Conservation (phyloP, 2,888 invertebrate species). For the Drosophila putrida region DNA sequence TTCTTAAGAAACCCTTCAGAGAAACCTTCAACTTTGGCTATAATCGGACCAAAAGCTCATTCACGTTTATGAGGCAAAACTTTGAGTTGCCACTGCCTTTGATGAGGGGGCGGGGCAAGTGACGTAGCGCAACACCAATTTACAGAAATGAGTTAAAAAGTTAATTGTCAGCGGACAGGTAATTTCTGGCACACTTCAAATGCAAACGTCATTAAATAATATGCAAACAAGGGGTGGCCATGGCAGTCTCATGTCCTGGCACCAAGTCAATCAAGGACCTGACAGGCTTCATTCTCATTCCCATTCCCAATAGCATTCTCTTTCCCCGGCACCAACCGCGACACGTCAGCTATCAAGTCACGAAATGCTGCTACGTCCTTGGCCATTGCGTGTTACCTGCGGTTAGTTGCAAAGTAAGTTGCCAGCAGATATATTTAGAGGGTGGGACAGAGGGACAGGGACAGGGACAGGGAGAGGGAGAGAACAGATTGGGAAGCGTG, state of each 20-base stretch:
- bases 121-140: constrained; percentile 43
- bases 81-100: constrained; percentile 26
- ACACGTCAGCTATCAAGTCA: constrained; percentile 81
- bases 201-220: constrained; percentile 78
- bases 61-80: constrained; percentile 69
- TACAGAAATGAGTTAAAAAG: constrained; percentile 74
- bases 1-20: constrained; percentile 12
- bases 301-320: not conserved
- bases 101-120: constrained; percentile 31
- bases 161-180: constrained; percentile 80
- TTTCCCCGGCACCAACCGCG: constrained; percentile 41
- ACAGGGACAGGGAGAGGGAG: not conserved
- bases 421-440: constrained; percentile 5
- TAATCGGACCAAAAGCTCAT: constrained; percentile 43
- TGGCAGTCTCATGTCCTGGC: constrained; percentile 2
- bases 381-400: constrained; percentile 69
- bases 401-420: constrained; percentile 66
- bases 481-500: constrained; percentile 51
- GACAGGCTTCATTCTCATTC: constrained; percentile 43
- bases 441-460: not conserved
- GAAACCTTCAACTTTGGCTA: constrained; percentile 32
- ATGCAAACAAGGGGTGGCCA: constrained; percentile 78
- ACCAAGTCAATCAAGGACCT: constrained; percentile 73
- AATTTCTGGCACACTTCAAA: constrained; percentile 80
- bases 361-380: constrained; percentile 64